A percentile compares a stretch with the other conserved stretches of the same genome.
Evolutionary conservation across 2,797 vertebrate species (phyloP).

Genomic region (Hephaestus fuliginosus): DNA sequence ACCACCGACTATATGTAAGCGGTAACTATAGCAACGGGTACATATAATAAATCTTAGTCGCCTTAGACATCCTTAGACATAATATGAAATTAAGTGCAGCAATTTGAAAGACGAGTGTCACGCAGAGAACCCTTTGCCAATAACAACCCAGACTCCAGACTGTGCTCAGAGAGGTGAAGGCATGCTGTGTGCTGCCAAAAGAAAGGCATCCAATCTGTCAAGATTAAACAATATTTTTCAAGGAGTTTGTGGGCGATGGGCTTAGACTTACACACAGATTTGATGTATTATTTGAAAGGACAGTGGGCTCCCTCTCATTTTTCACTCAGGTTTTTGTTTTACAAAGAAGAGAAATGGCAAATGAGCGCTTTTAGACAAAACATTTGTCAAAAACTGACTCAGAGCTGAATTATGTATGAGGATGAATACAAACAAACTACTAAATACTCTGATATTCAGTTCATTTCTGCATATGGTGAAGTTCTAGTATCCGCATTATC

Average conservation of each 20-base stretch:
- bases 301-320: neutral
- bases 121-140: conserved; percentile 36
- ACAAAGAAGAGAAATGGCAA: conserved; percentile 26
- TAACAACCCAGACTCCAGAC: conserved; percentile 42
- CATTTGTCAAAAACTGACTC: conserved; percentile 20
- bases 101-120: conserved; percentile 42
- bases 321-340: conserved; percentile 21
- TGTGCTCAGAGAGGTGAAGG: conserved; percentile 48
- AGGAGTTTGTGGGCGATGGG: conserved; percentile 4
- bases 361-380: neutral
- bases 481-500: neutral
- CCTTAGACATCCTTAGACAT: conserved; percentile 23
- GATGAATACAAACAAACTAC: conserved; percentile 6
- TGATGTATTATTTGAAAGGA: conserved; percentile 20
- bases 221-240: conserved; percentile 39
- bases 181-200: conserved; percentile 62
- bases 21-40: conserved; percentile 58
- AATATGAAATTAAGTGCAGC: conserved; percentile 26
- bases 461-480: neutral
- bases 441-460: conserved; percentile 13
- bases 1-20: conserved; percentile 9
- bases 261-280: conserved; percentile 28
- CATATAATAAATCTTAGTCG: conserved; percentile 36
- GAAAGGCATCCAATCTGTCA: conserved; percentile 58
- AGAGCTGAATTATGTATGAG: conserved; percentile 28